Evolutionary conservation across 1,140 invertebrate genomes (phyloP).

Genomic region (Samia ricini): DNA sequence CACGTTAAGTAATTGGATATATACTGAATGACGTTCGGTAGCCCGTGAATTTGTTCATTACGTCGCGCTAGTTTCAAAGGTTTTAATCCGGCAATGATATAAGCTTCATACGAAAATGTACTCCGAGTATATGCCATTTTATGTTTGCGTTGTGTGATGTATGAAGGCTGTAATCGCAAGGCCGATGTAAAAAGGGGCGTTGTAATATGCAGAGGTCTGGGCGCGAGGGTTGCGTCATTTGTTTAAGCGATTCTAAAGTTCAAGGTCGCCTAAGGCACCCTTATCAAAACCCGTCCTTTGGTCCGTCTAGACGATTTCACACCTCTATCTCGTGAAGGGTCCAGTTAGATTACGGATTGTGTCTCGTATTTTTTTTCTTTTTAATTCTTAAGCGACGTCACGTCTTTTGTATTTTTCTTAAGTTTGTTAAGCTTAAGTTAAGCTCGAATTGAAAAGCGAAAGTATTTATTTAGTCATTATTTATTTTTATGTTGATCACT

Average conservation of each 20-base stretch:
- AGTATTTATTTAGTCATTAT: too few species aligned
- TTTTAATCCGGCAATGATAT: slow-evolving; percentile 7
- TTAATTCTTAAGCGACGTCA: too few species aligned
- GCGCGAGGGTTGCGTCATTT: slow-evolving; percentile 51
- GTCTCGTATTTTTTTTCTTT: slow-evolving; percentile 27
- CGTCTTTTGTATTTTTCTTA: neutral
- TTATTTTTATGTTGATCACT: too few species aligned
- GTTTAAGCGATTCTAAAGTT: slow-evolving; percentile 69
- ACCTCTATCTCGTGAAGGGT: slow-evolving; percentile 65
- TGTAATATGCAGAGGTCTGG: slow-evolving; percentile 15
- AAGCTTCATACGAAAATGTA: neutral
- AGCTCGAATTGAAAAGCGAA: too few species aligned
- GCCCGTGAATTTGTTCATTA: slow-evolving; percentile 38
- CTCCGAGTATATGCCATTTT: neutral
- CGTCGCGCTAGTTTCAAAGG: slow-evolving; percentile 18
- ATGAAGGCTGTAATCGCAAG: neutral
- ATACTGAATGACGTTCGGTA: slow-evolving; percentile 39
- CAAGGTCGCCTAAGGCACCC: slow-evolving; percentile 65
- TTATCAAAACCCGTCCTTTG: slow-evolving; percentile 65
- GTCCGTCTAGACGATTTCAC: slow-evolving; percentile 71
- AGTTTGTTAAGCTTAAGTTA: neutral
- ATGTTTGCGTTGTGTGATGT: neutral
- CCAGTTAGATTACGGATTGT: slow-evolving; percentile 57
- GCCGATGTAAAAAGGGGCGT: slow-evolving; percentile 17
- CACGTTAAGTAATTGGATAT: slow-evolving; percentile 44